Evolutionary conservation across 2,113 vertebrate genomes (phyloP), one percentile per base, ranked within the genome.

Genomic region (Tautogolabrus adspersus): DNA sequence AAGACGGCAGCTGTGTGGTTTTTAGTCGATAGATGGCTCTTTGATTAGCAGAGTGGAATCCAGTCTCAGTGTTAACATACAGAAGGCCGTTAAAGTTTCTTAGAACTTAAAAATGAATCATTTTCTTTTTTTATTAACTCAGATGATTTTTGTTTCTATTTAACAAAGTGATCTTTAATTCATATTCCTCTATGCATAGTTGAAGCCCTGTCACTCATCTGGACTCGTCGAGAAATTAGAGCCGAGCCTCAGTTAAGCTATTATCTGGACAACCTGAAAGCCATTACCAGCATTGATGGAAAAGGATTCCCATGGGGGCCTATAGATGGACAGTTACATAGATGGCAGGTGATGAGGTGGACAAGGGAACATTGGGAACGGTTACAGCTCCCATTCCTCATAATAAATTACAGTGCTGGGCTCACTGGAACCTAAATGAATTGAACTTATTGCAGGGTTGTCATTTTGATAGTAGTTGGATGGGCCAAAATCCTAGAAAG

Each of bases 301-400:
- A 86, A 34, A 72, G 66, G 75, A 87, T 86, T 92, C 87, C 85
- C 91, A 69, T 58, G 76, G 74, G 91, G 68, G n/a, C 81, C 62
- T 63, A 74, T 64, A 66, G 88, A 86, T 65, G 86, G 87, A 89
- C 87, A 87, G 88, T 87, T 90, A 88, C 89, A 88, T 81, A 78
- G 82, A 88, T 85, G 83, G 81, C 83, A 89, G 86, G 84, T 85
- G 88, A 88, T 90, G 83, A 87, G 87, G 87, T 86, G 85, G 84
- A 86, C 88, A 83, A 79, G 81, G 37, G 70, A 85, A 88, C 90
- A 92, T 76, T 83, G 61, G 62, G 73, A 87, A 86, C 72, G 72
- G 77, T 87, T 88, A 89, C 86, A 81, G 86, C 77, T 42, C 64
- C 66, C 51, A 87, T 85, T 79, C 56, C 81, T 87, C 86, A 75